Percentiles rank a stretch among this genome's conserved stretches.
phyloP scores from a whole-genome alignment of 2,113 vertebrate genomes.

The Irena cyanogastra region DNA sequence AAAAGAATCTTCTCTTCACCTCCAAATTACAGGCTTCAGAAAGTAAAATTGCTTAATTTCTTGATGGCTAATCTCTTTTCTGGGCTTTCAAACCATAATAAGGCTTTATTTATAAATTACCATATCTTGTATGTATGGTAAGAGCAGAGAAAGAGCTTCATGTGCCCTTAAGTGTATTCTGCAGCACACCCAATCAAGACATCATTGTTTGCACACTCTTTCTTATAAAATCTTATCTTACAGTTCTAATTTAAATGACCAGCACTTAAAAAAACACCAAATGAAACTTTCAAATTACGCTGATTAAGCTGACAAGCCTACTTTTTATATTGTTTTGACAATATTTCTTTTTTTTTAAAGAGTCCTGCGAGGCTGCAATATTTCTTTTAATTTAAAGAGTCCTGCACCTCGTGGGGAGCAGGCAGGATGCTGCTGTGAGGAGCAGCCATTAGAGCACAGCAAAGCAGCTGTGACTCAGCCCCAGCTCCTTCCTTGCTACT shows the following conservation, averaged over 20 bases:
- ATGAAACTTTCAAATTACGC: neutral
- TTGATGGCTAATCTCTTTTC: conserved; percentile 14
- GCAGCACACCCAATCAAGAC: neutral
- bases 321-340: neutral
- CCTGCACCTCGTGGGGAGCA: neutral
- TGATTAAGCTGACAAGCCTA: neutral
- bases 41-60: neutral
- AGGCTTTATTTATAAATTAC: neutral
- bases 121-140: neutral
- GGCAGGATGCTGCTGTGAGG: neutral
- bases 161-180: neutral
- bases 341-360: neutral
- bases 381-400: neutral
- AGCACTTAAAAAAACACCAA: neutral
- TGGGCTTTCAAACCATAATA: neutral
- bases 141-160: neutral
- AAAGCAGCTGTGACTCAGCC: neutral
- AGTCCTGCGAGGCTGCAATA: neutral
- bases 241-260: neutral
- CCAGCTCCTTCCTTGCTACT: neutral
- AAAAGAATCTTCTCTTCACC: neutral
- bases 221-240: neutral
- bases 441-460: neutral
- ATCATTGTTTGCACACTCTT: neutral
- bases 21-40: conserved; percentile 5